Base-by-base conservation (phyloP, 2,888 invertebrate genomes). In the Drosophila putrida region DNA sequence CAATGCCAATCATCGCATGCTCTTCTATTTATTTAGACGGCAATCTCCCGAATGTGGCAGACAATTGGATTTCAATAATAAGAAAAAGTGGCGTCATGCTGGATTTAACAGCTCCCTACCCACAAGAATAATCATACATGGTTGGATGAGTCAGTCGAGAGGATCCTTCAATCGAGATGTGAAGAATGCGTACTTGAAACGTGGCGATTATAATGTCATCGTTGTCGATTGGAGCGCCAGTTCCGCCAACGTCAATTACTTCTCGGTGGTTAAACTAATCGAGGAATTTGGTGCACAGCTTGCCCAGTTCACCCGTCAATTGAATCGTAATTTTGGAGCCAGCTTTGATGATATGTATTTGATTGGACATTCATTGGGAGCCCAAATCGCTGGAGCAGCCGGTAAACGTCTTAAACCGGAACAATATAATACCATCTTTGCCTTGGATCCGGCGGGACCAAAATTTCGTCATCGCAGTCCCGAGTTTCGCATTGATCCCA, bases 291-390 rank as follows among this genome's bases (percentile, higher is more conserved):
- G 90, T 1, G 75, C 78, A 0, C 85, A 90, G 58, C 46, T 92
- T 8, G 90, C 87, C 0, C 44, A 71, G 46, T 90, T 92, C 33
- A 82, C 91, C 0, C 76, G 90, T 0, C 85, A 90, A 15, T 51
- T 93, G 36, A 54, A 87, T 0, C 59, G 69, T 0, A 54, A 72
- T 0, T 73, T 78, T 0, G 60, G 64, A 1, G 78, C 90, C 0
- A 60, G 75, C 2, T 83, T 77, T 8, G 75, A 82, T 9, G 83
- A 85, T 8, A 88, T 90, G 31, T 91, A 90, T 53, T 36, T 93
- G 0, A 79, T 93, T 46, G 93, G 93, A 0, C 93, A 93, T 41
- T 92, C 92, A 5, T 66, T 93, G 51, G 93, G 93, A 6, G 93
- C 91, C 0, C 93, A 93, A 67, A 77, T 92, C 6, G 88, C 88